phyloP scores from a whole-genome alignment of 1,140 invertebrate genomes.

The Tyrophagus putrescentiae region DNA sequence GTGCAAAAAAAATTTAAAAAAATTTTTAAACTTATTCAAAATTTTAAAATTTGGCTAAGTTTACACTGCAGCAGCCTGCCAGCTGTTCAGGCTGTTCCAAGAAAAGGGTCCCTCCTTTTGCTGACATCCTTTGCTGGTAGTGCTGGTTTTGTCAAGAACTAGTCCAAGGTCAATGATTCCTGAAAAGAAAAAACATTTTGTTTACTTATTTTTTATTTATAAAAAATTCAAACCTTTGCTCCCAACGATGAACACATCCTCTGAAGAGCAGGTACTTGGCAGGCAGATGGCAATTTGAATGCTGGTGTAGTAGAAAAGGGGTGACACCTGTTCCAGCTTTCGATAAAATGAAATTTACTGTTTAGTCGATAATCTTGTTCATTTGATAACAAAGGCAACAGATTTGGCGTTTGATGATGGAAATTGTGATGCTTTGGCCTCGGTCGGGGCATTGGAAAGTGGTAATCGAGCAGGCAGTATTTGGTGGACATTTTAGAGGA shows the following conservation, averaged over 20 bases:
- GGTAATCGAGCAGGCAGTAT: too few relatives aligned
- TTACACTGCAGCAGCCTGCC: not conserved
- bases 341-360: not conserved
- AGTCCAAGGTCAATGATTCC: not conserved
- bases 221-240: not conserved
- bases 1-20: too few relatives aligned
- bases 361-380: not conserved
- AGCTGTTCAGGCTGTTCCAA: too few relatives aligned
- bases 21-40: too few relatives aligned
- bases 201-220: not conserved
- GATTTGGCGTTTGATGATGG: not conserved
- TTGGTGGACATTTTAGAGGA: too few relatives aligned
- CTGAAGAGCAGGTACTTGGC: not conserved
- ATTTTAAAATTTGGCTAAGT: not conserved
- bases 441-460: not conserved
- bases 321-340: not conserved
- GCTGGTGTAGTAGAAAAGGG: not conserved
- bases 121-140: not conserved
- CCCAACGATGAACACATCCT: not conserved
- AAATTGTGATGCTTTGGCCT: not conserved
- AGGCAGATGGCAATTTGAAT: not conserved
- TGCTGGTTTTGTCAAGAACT: not conserved
- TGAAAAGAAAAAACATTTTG: conserved; percentile 1
- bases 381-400: not conserved
- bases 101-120: not conserved